Conservation (phyloP, 2,888 invertebrate genomes). For the Limnephilus auricula region DNA sequence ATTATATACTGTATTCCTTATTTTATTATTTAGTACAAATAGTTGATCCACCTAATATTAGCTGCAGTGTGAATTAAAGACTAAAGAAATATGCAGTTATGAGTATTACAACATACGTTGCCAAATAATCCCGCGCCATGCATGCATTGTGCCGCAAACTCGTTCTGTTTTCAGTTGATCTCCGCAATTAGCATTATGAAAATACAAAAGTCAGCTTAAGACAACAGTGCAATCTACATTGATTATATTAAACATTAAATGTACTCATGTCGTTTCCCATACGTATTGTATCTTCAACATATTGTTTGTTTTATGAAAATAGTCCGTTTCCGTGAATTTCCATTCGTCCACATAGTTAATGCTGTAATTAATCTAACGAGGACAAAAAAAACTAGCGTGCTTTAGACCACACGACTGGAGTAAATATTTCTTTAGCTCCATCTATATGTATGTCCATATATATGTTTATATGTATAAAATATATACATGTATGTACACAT, state of each 20-base stretch:
- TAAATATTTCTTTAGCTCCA: too few relatives aligned
- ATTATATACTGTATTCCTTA: background rate
- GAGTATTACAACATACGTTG: background rate
- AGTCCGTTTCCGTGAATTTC: background rate
- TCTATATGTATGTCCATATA: too few relatives aligned
- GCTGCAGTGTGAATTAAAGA: background rate
- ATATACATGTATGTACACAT: too few relatives aligned
- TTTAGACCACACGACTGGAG: too few relatives aligned
- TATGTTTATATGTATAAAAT: too few relatives aligned
- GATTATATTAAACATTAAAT: background rate
- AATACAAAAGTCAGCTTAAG: background rate
- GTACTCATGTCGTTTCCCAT: background rate
- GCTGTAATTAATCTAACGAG: background rate
- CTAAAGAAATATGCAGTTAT: background rate
- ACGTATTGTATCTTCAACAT: background rate
- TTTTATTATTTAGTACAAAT: background rate
- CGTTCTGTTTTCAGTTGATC: background rate
- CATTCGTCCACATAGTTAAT: background rate
- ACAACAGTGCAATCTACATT: too few relatives aligned
- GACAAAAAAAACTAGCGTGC: too few relatives aligned
- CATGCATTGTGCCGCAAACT: background rate
- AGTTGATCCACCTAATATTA: background rate
- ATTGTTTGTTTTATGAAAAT: background rate
- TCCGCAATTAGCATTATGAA: background rate
- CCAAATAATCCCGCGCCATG: background rate